Evolutionary conservation across 2,113 vertebrate genomes (phyloP), one percentile per base, ranked within the genome.

Genomic region (Galemys pyrenaicus): DNA sequence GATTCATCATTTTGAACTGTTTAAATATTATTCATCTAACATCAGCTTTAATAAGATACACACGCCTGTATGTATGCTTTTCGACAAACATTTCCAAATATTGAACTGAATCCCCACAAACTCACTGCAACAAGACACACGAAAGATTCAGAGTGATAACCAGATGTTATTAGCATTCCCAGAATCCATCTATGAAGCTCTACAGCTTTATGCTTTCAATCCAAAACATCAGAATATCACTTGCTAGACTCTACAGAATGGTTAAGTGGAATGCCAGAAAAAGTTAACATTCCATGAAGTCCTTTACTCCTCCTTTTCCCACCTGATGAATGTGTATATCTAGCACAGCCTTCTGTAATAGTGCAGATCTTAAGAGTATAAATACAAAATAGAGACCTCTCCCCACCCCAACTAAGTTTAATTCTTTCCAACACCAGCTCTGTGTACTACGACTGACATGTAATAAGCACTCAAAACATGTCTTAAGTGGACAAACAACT

Each of bases 61-160:
- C 8, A 74, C 22, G 2, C 54, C 51, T 46, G 73, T 35, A 84
- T 62, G 15, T 20, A 78, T 44, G 2, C 51, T 92, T 83, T 89
- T 30, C 86, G 81, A 60, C 51, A 82, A n/a, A 88, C 90, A 92
- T 81, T 96, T 91, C 28, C 67, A 81, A 94, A 84, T 15, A 95
- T 9, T 87, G 44, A 68, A 92, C 71, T 91, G 44, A 89, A 74
- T 44, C 37, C 39, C 70, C 64, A 94, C 54, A 86, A 94, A 89
- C 8, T 67, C 44, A 73, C 22, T 75, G n/a, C 73, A 83, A 80
- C 19, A 54, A 89, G 64, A 91, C 6, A 75, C 12, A 74, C 78
- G 35, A 79, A 64, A 91, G 22, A 94, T 71, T 84, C 8, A 90
- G 32, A 93, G 30, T 60, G 62, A 83, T 83, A 81, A 80, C 20